These are phyloP conservation scores for Diachrysia chrysitis DNA, from an alignment of 2,888 invertebrate species.

Conservation along the genomic window DNA sequence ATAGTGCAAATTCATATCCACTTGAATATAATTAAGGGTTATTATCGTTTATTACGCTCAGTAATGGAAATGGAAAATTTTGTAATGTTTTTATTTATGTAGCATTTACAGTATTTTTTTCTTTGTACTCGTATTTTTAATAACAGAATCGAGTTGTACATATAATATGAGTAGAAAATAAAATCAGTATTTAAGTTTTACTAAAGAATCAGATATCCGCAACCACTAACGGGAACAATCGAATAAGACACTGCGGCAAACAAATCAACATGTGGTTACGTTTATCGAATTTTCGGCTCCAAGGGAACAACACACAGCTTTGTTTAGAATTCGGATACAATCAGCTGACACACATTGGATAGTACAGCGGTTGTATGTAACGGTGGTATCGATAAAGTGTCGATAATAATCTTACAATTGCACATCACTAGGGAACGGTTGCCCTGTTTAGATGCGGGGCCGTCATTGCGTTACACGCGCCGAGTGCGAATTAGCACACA, in stretches of 20 bases:
- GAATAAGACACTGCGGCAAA: constrained; percentile 4
- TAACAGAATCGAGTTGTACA: no score
- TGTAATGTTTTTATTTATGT: not conserved
- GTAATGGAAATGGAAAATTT: not conserved
- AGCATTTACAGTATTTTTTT: not conserved
- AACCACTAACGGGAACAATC: not conserved
- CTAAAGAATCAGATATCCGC: no score
- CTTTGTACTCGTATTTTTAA: not conserved
- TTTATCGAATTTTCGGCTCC: not conserved
- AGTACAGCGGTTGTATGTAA: not conserved
- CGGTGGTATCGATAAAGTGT: constrained; percentile 13
- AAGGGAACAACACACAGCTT: not conserved
- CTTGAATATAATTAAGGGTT: not conserved
- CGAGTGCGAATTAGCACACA: constrained; percentile 51
- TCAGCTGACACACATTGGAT: not conserved
- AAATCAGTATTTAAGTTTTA: not conserved
- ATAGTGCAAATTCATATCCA: not conserved
- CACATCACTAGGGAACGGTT: constrained; percentile 45
- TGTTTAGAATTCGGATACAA: not conserved
- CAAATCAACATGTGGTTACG: constrained; percentile 2
- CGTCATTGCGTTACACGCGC: constrained; percentile 36
- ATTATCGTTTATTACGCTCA: not conserved
- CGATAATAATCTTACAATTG: constrained; percentile 30
- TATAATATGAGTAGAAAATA: not conserved
- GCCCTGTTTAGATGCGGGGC: constrained; percentile 50